Evolutionary conservation across 2,888 invertebrate species (phyloP).

Genomic region (Chalcosyrphus nemorum): DNA sequence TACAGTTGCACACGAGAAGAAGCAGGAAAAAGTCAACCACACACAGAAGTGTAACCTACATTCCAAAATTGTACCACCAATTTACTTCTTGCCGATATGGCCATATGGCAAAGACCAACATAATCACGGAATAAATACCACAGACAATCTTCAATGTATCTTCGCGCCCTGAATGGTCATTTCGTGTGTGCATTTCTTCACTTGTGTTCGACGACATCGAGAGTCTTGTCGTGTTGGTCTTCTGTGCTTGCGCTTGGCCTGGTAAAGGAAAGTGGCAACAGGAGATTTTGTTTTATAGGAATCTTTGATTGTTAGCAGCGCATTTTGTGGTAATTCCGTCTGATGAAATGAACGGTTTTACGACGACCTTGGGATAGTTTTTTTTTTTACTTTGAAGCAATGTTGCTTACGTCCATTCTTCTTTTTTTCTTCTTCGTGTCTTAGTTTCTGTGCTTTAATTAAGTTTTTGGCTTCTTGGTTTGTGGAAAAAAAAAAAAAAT

Average conservation of each 20-base stretch:
- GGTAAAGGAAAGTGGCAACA: constrained; percentile 19
- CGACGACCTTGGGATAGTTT: constrained; percentile 41
- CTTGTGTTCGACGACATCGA: background rate
- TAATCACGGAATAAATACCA: constrained; percentile 5
- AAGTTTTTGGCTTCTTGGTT: background rate
- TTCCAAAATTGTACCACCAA: constrained; percentile 27
- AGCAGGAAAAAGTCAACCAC: constrained; percentile 12
- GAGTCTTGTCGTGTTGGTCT: background rate
- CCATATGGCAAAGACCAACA: constrained; percentile 17
- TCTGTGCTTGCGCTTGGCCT: background rate
- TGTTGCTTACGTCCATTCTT: background rate
- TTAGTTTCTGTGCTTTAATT: background rate
- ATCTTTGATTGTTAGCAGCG: constrained; percentile 8
- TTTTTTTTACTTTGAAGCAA: background rate
- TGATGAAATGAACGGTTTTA: constrained; percentile 6
- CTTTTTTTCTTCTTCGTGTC: background rate
- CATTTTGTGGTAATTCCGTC: constrained; percentile 1
- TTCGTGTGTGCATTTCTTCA: constrained; percentile 23
- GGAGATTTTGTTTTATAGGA: background rate
- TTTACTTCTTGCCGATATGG: background rate
- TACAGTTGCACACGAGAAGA: background rate
- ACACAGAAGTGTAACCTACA: constrained; percentile 22
- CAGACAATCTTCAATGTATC: background rate
- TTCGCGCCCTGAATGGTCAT: constrained; percentile 33
- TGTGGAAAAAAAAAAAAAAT: background rate